Base-by-base conservation (phyloP, 2,888 invertebrate genomes). In the Falcaria lacertinaria region DNA sequence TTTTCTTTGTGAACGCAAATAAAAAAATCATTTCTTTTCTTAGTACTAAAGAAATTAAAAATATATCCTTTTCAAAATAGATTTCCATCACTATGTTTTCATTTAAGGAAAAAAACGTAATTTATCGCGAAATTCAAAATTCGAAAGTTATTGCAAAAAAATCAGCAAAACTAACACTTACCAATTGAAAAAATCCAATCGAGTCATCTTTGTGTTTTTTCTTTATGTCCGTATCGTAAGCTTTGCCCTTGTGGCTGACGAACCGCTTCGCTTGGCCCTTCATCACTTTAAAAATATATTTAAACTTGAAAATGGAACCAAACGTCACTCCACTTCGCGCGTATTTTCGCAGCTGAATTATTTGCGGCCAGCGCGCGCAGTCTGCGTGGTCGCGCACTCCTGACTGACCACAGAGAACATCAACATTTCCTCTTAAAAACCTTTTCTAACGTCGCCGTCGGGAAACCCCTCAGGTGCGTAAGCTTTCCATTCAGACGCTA, bases 191-290 rank as follows among this genome's bases (percentile, higher is more conserved):
- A 48, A 68, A 70, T 50, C 71, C 66, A 16, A 69, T 45, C 19
- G 47, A 48, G 1, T 54, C 54, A 16, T 56, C 42, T 0, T 44
- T 43, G 15, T 52, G 46, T 19, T 59, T 57, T 2, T 41, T 45
- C n/a, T 51, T 43, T 4, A 44, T 38, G 7, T 51, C 55, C 33
- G 58, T 48, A 5, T 61, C 57, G 43, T 69, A 69, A 28, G 64
- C 58, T 41, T 68, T 58, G 43, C 71, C 69, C 34, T 58, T 57
- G n/a, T 71, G 71, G 57, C 55, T 60, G 45, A 71, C 55, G 45
- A 71, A 71, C 5, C 71, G 38, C 41, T 68, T 71, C 22, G 55
- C 62, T 49, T 63, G 66, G 16, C 64, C 64, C 58, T 69, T 71
- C 71, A 71, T 64, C 37, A 37, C 37, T 15, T 15, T 6, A 16